Evolutionary conservation across 2,797 vertebrate genomes (phyloP), one percentile per base, ranked within the genome.

Genomic region (Austrolebias charrua): DNA sequence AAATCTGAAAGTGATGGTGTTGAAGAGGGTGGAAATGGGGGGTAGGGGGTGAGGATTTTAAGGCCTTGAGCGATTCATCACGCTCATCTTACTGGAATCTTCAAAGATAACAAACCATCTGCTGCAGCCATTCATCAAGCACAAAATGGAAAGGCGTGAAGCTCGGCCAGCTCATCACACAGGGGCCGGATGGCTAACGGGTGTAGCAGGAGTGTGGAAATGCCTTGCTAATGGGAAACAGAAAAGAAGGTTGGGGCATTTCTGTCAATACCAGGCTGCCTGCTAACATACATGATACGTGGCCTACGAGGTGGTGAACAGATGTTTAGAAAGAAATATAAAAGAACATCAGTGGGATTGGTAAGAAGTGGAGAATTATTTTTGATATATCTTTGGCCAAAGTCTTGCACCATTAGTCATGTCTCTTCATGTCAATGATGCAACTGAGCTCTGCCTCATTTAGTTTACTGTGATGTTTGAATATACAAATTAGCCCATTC

Each of bases 101-200:
- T 97, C 95, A 98, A 96, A 96, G 95, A 93, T 93, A 93, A 93
- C 90, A 80, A 91, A 90, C 91, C 95, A 96, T 96, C 95, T 98
- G 96, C 92, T 95, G 86, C 84, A 88, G 91, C 93, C 92, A 95
- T 97, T 95, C 94, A 90, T 95, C 95, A 95, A 88, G 89, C 86
- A 89, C 94, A 88, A 95, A 95, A 94, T 81, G 81, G 92, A 94
- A 89, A 92, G 90, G 90, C 88, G 91, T 92, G 93, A 95, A 95
- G 93, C 86, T 74, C 81, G 79, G 91, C 90, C 92, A 94, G 90
- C 80, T 91, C 89, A 91, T 92, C 91, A 88, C 86, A 85, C 89
- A 40, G 81, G 85, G 86, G 65, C 90, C 85, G 87, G 89, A 91
- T 92, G 89, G 90, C 91, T 94, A 93, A 94, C 92, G 92, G 92